A percentile compares a stretch with the other conserved stretches of the same genome.
Evolutionary conservation across 92 coral and sea anemone species (phyloP).

Genomic region (Phymanthus crucifer): DNA sequence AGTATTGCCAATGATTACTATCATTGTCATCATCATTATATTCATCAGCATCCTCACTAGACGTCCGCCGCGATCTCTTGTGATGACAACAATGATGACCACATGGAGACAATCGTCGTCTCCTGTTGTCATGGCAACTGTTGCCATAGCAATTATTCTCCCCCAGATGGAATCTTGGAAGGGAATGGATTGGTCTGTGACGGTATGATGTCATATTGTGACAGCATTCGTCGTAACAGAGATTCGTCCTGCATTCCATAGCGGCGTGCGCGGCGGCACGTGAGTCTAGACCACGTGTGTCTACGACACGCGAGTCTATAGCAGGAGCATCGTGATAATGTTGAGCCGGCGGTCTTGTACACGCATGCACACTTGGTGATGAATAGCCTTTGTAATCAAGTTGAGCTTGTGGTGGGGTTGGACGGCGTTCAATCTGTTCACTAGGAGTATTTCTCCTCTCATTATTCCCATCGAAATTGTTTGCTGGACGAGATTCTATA

Average conservation of each 20-base stretch:
- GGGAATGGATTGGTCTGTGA: constrained; percentile 18
- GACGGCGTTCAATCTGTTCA: constrained; percentile 10
- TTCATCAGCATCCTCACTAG: constrained; percentile 34
- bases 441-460: not conserved
- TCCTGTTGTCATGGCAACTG: constrained; percentile 26
- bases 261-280: constrained; percentile 2
- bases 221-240: constrained; percentile 21
- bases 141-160: constrained; percentile 33
- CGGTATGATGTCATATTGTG: constrained; percentile 5
- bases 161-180: constrained; percentile 13
- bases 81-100: constrained; percentile 31
- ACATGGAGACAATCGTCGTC: constrained; percentile 21
- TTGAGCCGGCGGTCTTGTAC: not conserved
- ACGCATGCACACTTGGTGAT: constrained; percentile 6
- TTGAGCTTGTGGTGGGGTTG: constrained; percentile 9
- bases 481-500: constrained; percentile 10
- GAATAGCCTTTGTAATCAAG: constrained; percentile 25
- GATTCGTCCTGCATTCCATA: constrained; percentile 21
- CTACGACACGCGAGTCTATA: not conserved
- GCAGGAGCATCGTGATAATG: not conserved
- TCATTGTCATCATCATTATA: constrained; percentile 20
- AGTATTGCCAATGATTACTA: not conserved
- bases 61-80: constrained; percentile 3
- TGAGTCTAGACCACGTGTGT: constrained; percentile 7
- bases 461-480: not conserved